Base-by-base conservation (phyloP, 2,113 vertebrate genomes). In the Corythaixoides concolor region DNA sequence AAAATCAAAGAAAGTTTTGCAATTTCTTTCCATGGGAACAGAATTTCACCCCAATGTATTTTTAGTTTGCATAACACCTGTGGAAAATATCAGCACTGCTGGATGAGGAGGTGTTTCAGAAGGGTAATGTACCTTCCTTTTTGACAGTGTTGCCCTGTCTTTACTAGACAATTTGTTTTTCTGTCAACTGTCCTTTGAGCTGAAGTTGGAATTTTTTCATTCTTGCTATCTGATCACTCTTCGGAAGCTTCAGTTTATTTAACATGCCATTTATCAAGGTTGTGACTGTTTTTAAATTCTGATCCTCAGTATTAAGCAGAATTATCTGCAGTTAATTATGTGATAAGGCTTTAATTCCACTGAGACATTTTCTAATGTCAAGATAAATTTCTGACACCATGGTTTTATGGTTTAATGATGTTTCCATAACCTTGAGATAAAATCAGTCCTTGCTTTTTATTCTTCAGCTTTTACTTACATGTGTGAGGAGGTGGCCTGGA, bases 391-490 rank as follows among this genome's bases (percentile, higher is more conserved):
- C 94, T 93, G 88, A 97, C 95, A 95, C 72, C 3, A 0, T 85
- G 50, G 63, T 90, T 96, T 96, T 94, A 68, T 89, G 68, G 68
- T 96, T 94, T 96, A 96, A 84, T 96, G 80, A 77, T 95, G 83
- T 95, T 96, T 90, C 93, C 73, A 89, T 97, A 96, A 96, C 94
- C 96, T 96, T 97, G 95, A 97, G 96, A 95, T 96, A 95, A 90
- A 93, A 96, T 96, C 90, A 94, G 88, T 96, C 93, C 90, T 94
- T 95, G 88, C 64, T 81, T 94, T 96, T 94, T 88, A 28, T 94
- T 93, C 83, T 90, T 94, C 60, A 81, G 76, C 90, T 91, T 94
- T 97, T 77, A 70, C 62, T 91, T 93, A 88, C 39, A 56, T 58
- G 33, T 50, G 45, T 92, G 73, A 88, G 67, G 63, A 95, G 59